Base-by-base conservation (phyloP, 2,113 vertebrate species). In the Colius striatus region DNA sequence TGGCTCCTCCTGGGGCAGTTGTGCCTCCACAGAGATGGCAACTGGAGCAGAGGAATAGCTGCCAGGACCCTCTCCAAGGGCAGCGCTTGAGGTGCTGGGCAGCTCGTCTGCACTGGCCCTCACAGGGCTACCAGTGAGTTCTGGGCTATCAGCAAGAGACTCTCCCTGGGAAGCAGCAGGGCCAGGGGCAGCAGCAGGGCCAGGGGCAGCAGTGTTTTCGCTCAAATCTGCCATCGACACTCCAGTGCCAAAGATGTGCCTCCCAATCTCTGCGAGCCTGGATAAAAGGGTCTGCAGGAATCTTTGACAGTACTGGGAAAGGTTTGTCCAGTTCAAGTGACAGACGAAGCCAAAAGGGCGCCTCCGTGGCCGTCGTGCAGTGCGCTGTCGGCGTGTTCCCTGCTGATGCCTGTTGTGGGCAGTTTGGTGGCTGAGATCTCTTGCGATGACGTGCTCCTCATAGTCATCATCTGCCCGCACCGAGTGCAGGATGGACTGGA, bases 391-490 rank as follows among this genome's bases (percentile, higher is more conserved):
- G 3, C 38, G 12, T 41, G 38, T 41, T 41, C n/a, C n/a, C 38
- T 41, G 14, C 10, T 32, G 6, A 41, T 41, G 38, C 9, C 38
- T 45, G 2, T 23, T 4, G 0, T 10, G 17, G 17, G 13, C 5
- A 5, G 6, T 20, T 71, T 38, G 10, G 19, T 4, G 7, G 9
- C 38, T 4, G 4, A 12, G 12, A 62, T 2, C 4, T 67, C 16
- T 11, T 29, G 54, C 27, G n/a, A 82, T 47, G 54, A n/a, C 23
- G 19, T 54, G 32, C 16, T 75, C 54, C 6, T 1, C 2, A 2
- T 48, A 68, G 48, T 83, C 16, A 29, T 60, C 1, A 0, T 61
- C 70, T 0, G 19, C 23, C 10, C 0, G 1, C n/a, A 82, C 15
- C 0, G 2, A 25, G 11, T 51, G 51, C 43, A 51, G 17, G 51